Percentiles rank a stretch among this genome's conserved stretches.
These are phyloP conservation scores for Stenolophus ochropezus DNA, from an alignment of 2,888 invertebrate genomes.

Conservation along the genomic window DNA sequence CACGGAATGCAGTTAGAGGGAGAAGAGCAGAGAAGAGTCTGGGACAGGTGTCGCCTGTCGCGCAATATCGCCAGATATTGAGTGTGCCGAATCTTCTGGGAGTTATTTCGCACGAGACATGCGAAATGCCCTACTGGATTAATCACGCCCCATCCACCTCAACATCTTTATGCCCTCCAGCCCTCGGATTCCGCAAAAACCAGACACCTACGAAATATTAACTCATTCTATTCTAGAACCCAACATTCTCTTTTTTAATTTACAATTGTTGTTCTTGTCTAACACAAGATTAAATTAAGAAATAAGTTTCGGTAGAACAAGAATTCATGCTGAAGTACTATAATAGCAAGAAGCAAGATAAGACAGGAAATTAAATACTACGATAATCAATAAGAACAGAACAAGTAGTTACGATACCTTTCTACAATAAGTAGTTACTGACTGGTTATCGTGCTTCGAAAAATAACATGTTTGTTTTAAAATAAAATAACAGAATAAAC, in stretches of 20 bases:
- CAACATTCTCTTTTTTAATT: background rate
- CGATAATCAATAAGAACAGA: no score
- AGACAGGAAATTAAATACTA: no score
- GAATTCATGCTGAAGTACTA: no score
- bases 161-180: conserved; percentile 54
- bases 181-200: background rate
- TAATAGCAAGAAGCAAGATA: no score
- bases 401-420: no score
- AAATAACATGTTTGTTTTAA: no score
- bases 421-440: no score
- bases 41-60: background rate
- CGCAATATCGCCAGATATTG: conserved; percentile 52
- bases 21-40: background rate
- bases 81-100: conserved; percentile 55
- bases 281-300: no score
- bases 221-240: background rate
- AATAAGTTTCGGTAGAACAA: no score
- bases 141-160: conserved; percentile 52
- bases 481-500: no score
- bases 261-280: no score
- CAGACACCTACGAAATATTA: background rate
- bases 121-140: conserved; percentile 45
- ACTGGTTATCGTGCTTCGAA: no score
- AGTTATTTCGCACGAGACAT: conserved; percentile 43
- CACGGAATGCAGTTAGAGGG: conserved; percentile 46